A percentile compares a stretch with the other conserved stretches of the same genome.
phyloP scores from a whole-genome alignment of 2,113 vertebrate species.

The Microcebus murinus region DNA sequence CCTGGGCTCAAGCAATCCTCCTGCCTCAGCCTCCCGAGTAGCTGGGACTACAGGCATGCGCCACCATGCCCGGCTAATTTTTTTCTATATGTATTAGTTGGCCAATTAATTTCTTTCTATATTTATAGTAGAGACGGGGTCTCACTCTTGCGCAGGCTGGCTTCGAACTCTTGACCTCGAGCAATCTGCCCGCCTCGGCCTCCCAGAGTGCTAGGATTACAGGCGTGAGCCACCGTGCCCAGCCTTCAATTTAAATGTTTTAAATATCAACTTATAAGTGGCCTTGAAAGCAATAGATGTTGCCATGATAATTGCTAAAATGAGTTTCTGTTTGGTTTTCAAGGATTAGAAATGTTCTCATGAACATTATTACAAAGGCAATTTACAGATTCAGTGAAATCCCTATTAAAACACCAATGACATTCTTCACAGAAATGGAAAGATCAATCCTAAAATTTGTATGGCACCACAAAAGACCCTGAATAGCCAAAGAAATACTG shows the following conservation, averaged over 20 bases:
- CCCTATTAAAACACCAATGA: not conserved
- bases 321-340: conserved; percentile 34
- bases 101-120: too few species aligned
- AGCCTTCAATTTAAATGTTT: not conserved
- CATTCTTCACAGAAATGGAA: not conserved
- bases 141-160: too few species aligned
- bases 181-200: too few species aligned
- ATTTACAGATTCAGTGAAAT: not conserved
- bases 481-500: not conserved
- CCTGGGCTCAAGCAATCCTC: too few species aligned
- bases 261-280: not conserved
- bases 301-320: conserved; percentile 10
- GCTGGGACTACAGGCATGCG: too few species aligned
- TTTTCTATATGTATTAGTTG: too few species aligned
- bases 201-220: too few species aligned
- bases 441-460: not conserved
- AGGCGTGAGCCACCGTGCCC: too few species aligned
- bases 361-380: not conserved
- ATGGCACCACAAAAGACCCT: not conserved
- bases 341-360: conserved; percentile 21
- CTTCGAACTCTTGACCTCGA: too few species aligned
- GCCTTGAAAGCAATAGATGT: not conserved
- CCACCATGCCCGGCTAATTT: too few species aligned
- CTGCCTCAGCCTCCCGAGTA: too few species aligned
- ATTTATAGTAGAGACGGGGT: too few species aligned